Evolutionary conservation across 2,797 vertebrate genomes (phyloP), one percentile per base, ranked within the genome.

Genomic region (Crocidura indochinensis): DNA sequence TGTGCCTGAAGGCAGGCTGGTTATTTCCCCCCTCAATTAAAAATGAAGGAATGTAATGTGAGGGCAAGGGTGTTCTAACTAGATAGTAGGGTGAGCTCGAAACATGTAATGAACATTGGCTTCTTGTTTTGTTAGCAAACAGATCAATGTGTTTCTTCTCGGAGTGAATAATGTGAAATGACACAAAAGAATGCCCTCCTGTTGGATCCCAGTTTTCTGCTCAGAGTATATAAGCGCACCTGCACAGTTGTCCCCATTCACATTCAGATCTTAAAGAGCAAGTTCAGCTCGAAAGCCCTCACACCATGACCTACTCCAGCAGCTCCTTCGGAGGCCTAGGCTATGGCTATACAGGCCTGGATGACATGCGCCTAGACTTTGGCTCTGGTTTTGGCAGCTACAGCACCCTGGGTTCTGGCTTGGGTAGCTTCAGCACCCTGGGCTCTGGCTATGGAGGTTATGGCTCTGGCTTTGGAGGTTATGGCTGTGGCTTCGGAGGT

Each of bases 301-400:
- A 73, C 80, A 47, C n/a, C 72, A 94, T 85, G 85, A 14, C 44
- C n/a, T 72, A 77, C 49, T 78, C 49, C 0, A 10, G 73, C 68
- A 46, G 27, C 68, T 51, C 71, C 68, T 93, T 65, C 0, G 2
- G 80, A 1, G 77, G 82, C 51, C 60, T 74, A 14, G 72, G 81
- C 72, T 88, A 1, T 0, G 47, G 91, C 79, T 80, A 1, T 60
- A 31, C 62, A n/a, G 49, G 64, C 85, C 44, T 77, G 0, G 19
- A 31, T n/a, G 64, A 49, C 15, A 74, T 78, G 22, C 22, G 47
- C 64, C 44, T 20, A 15, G 74, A 29, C 64, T 53, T 20, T 22
- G 74, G 29, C 46, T 73, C 20, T 2, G 10, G 46, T 24, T 67
- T 5, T 3, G 15, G 84, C 0, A 15, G 88, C 15, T 76, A 53